A percentile compares a stretch with the other conserved stretches of the same genome.
These are phyloP conservation scores for Eupithecia tripunctaria DNA, from an alignment of 2,888 invertebrate genomes.

Conservation along the genomic window DNA sequence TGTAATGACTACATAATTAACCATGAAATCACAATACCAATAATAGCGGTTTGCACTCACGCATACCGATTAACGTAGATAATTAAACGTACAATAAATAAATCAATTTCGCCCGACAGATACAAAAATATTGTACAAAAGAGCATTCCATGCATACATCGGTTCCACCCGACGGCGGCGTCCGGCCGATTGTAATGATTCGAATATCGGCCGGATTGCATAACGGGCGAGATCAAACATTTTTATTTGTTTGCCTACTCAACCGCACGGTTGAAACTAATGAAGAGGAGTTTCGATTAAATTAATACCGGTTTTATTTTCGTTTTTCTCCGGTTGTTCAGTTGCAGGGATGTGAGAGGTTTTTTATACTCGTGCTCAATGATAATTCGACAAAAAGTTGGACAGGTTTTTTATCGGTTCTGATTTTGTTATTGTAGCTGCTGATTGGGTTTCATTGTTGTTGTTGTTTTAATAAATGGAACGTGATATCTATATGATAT, in stretches of 20 bases:
- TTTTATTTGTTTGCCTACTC: constrained; percentile 81
- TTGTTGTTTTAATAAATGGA: constrained; percentile 28
- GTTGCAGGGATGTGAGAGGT: constrained; percentile 53
- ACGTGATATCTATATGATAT: constrained; percentile 28
- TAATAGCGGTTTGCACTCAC: constrained; percentile 27
- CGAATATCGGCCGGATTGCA: constrained; percentile 73
- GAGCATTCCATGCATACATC: constrained; percentile 39
- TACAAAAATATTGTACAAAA: constrained; percentile 44
- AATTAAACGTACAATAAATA: constrained; percentile 43
- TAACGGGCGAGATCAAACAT: constrained; percentile 79
- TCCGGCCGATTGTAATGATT: constrained; percentile 69
- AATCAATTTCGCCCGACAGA: constrained; percentile 42
- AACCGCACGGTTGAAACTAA: constrained; percentile 79
- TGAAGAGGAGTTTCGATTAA: constrained; percentile 81
- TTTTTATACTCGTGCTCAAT: constrained; percentile 63
- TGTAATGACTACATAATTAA: constrained; percentile 29
- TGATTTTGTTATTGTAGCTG: constrained; percentile 56
- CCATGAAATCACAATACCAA: constrained; percentile 32
- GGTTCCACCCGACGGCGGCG: constrained; percentile 43
- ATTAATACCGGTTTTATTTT: constrained; percentile 77
- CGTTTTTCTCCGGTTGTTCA: constrained; percentile 60
- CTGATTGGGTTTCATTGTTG: constrained; percentile 44
- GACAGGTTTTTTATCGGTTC: constrained; percentile 48
- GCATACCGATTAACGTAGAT: constrained; percentile 37
- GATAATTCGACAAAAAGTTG: constrained; percentile 62